These are phyloP conservation scores for Onychostruthus taczanowskii DNA, from an alignment of 2,113 vertebrate species.

Conservation along the genomic window DNA sequence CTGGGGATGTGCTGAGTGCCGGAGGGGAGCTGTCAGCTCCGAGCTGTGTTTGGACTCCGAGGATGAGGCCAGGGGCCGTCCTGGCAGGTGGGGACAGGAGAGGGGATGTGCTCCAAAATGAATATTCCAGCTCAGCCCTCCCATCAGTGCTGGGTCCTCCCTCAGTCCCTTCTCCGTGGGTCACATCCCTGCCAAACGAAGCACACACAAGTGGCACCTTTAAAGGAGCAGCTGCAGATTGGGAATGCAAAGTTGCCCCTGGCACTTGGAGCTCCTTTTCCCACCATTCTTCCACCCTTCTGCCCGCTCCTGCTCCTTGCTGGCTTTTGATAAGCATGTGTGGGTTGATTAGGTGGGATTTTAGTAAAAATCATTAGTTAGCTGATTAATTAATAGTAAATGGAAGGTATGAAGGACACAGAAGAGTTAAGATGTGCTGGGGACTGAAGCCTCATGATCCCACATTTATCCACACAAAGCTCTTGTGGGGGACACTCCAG, in stretches of 20 bases:
- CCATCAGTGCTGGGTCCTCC: fast-evolving
- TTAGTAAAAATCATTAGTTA: background rate
- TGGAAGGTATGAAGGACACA: background rate
- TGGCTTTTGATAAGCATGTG: background rate
- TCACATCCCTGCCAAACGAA: background rate
- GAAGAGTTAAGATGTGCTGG: background rate
- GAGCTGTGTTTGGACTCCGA: fast-evolving
- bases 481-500: background rate
- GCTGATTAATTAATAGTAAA: background rate
- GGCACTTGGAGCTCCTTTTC: background rate
- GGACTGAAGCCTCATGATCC: background rate
- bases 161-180: background rate
- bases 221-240: background rate
- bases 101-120: background rate
- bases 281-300: background rate
- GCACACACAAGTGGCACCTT: background rate
- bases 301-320: background rate
- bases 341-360: background rate
- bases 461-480: background rate
- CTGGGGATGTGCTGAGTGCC: background rate
- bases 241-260: background rate
- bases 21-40: background rate
- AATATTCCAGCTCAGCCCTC: background rate
- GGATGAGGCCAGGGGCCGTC: background rate
- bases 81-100: background rate